Base-by-base conservation (phyloP, 2,797 vertebrate genomes). In the Pangasius krempfi region DNA sequence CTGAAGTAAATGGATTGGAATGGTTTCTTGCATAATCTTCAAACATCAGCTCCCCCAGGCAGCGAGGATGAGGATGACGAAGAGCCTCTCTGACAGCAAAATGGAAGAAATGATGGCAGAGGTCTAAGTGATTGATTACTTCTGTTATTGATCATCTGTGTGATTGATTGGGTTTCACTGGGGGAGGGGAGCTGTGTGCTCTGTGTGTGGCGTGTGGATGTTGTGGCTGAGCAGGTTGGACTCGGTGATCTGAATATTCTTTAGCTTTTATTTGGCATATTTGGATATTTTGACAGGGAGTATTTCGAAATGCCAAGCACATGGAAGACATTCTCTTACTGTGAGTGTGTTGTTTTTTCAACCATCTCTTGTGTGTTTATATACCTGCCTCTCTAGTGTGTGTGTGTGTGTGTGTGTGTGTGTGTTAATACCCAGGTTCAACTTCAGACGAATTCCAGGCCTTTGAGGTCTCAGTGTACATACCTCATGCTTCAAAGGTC, bases 401-500 rank as follows among this genome's bases (percentile, higher is more conserved):
- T 88, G 87, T 66, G 58, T 86, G 89, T 86, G 82, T 78, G 73
- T 86, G 87, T 86, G 86, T 54, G 70, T 82, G 88, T 89, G 89
- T 91, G 88, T 91, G 84, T 90, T 79, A 75, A 86, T 89, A 75
- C 89, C 86, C 91, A 92, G 89, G 91, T 92, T 91, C 40, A 72
- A 92, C 92, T 93, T 93, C 92, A 93, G 90, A 93, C 86, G 89
- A 91, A 92, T 93, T 93, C 93, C 91, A 92, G 91, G 87, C 89
- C 90, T 93, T 92, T 93, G 88, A 92, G 91, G 89, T 87, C 88
- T 89, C 87, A 86, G 87, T 91, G 84, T 88, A 90, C 92, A 92
- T 92, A 92, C 91, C 93, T 93, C 91, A 92, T 93, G 89, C 91
- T 90, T 88, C 73, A 87, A 73, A 91, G 92, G 96, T 96, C 96